Evolutionary conservation across 35 echinoderm and acorn worm species (phyloP).

Genomic region (Nesometra sesokonis): DNA sequence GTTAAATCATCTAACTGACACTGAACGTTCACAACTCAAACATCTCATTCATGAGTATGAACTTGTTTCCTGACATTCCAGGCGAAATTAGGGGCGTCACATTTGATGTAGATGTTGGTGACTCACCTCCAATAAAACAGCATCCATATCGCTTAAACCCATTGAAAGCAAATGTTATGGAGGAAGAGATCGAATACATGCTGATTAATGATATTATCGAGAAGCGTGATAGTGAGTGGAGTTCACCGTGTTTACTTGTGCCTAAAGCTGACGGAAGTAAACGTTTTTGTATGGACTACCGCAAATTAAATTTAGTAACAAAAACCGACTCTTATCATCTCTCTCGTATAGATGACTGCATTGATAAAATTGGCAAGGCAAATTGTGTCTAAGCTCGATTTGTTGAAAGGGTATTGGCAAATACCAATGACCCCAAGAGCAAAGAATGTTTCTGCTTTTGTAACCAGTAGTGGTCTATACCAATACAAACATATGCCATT

Average conservation of each 20-base stretch:
- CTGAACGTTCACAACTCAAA: no score
- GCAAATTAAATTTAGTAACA: not conserved
- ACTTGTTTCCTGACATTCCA: not conserved
- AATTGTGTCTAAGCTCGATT: constrained; percentile 39
- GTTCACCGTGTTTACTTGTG: no score
- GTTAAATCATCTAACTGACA: no score
- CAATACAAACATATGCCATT: constrained; percentile 57
- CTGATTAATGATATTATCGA: constrained; percentile 12
- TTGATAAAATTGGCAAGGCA: constrained; percentile 4
- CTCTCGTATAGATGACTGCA: constrained; percentile 22
- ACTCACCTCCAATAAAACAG: constrained; percentile 30
- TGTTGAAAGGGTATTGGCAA: constrained; percentile 39
- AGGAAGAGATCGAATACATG: constrained; percentile 16
- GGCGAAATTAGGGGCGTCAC: not conserved
- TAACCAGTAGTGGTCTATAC: constrained; percentile 31
- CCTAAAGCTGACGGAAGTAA: no score
- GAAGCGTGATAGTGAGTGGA: not conserved
- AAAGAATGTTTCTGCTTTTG: constrained; percentile 30
- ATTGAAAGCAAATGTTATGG: not conserved
- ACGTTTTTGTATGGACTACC: not conserved
- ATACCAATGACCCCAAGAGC: constrained; percentile 26
- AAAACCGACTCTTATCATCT: not conserved
- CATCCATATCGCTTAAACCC: constrained; percentile 61
- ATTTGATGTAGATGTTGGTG: constrained; percentile 27
- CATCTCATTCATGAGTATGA: not conserved